Evolutionary conservation across 2,113 vertebrate genomes (phyloP), one percentile per base, ranked within the genome.

Genomic region (Corythornis cristatus): DNA sequence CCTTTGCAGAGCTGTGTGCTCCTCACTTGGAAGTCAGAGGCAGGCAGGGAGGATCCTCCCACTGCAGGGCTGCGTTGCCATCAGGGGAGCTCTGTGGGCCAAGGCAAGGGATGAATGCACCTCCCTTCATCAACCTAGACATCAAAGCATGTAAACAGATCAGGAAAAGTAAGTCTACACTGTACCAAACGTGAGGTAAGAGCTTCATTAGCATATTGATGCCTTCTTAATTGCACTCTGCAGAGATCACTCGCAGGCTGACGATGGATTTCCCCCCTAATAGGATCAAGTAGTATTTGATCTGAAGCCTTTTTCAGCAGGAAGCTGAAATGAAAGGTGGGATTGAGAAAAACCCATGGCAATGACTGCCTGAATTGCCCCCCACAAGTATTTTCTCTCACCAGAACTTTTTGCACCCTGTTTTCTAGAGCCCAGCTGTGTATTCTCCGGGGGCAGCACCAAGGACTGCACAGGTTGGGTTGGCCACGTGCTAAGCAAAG

Each of bases 191-290:
- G 67, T 85, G 91, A 92, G 85, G 60, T 66, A 91, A 92, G 54
- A 60, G 31, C 72, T 88, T 94, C 80, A 93, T 88, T 93, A 87
- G 43, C 84, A 61, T 89, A 93, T 70, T 94, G 87, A 64, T 81
- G 54, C 74, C 84, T 74, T 89, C 71, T 60, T 94, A 93, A 93
- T 92, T 94, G 68, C 68, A 53, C 65, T 95, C 53, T n/a, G 18
- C 56, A 62, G 72, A 75, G 77, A 93, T 87, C 62, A 35, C 71
- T 94, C 46, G 82, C 64, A 58, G 83, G 65, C 26, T 71, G 70
- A 10, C 50, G 86, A 84, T 79, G 89, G 89, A 86, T 82, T 91
- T 93, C 83, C 4, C 4, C 73, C 73, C 12, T 76, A 93, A 84
- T 79, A 95, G 62, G 86, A 92, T 93, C 64, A 79, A 58, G 33